Percentiles rank a stretch among this genome's conserved stretches.
Evolutionary conservation across 2,113 vertebrate genomes (phyloP).

Genomic region (Gallinago jamesoni): DNA sequence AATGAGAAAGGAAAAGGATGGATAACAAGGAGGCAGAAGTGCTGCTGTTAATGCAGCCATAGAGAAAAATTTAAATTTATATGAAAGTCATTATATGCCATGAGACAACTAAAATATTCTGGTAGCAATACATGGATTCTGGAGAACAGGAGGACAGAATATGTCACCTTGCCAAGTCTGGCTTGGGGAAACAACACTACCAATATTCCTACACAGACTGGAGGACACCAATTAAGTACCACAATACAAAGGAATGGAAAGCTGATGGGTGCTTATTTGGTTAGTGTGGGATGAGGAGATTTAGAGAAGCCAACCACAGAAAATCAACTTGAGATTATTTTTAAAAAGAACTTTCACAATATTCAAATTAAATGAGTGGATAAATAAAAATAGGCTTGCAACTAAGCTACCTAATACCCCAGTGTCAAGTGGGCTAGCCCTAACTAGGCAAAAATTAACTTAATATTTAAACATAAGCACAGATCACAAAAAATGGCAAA

Average conservation of each 20-base stretch:
- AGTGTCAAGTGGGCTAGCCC: no score
- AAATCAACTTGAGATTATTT: not conserved
- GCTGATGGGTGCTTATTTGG: not conserved
- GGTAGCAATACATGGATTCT: not conserved
- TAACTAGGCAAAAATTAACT: not conserved
- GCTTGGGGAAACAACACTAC: not conserved
- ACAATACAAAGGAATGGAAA: not conserved
- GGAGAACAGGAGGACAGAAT: not conserved
- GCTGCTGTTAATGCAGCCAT: not conserved
- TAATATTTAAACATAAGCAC: not conserved
- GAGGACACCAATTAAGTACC: not conserved
- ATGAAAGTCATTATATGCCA: not conserved
- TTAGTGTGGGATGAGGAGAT: not conserved
- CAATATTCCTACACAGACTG: not conserved
- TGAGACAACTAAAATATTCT: not conserved
- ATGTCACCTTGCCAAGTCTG: not conserved
- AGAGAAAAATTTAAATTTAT: not conserved
- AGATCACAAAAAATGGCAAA: not conserved
- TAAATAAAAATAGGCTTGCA: not conserved
- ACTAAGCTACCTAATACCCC: not conserved
- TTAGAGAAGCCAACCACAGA: not conserved
- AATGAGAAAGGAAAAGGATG: not conserved
- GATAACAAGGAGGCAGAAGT: not conserved
- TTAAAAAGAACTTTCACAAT: not conserved
- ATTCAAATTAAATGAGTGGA: not conserved